Conservation (phyloP, 2,888 invertebrate genomes). For the Plagiodera versicolora region DNA sequence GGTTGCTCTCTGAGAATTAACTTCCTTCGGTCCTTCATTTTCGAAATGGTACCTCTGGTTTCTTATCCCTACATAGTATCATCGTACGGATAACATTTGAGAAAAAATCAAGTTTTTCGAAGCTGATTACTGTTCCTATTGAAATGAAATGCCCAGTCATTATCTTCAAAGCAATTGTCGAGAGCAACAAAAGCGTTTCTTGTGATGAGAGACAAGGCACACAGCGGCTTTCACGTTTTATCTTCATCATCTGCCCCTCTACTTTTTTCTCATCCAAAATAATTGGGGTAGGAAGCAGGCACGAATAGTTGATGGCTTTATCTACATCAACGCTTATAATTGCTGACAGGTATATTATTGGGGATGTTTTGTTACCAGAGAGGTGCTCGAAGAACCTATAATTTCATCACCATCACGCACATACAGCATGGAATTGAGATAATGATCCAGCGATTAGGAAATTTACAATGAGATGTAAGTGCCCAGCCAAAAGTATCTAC, state of each 20-base stretch:
- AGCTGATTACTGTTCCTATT: constrained; percentile 9
- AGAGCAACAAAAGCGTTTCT: constrained; percentile 30
- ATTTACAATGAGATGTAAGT: not conserved
- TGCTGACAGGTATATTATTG: constrained; percentile 40
- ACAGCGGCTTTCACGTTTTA: constrained; percentile 17
- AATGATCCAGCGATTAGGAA: not conserved
- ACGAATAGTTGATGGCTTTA: constrained; percentile 37
- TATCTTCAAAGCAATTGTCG: constrained; percentile 31
- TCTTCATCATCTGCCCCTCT: constrained; percentile 17
- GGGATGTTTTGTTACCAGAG: constrained; percentile 27
- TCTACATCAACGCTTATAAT: constrained; percentile 37
- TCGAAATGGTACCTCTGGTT: no score
- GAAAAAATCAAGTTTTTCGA: not conserved
- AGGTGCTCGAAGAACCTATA: constrained; percentile 26
- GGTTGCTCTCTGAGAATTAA: no score
- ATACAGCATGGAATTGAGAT: not conserved
- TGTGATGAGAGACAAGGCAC: constrained; percentile 30
- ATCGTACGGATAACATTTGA: not conserved
- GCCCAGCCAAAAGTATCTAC: constrained; percentile 1
- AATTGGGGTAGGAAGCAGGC: constrained; percentile 20
- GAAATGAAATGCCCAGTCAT: constrained; percentile 30
- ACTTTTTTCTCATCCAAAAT: constrained; percentile 22
- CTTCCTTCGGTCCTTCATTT: no score
- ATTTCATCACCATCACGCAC: constrained; percentile 33
- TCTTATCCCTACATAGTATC: no score